Percentiles rank a stretch among this genome's conserved stretches.
phyloP scores from a whole-genome alignment of 2,797 vertebrate genomes.

The Eulemur coronatus region DNA sequence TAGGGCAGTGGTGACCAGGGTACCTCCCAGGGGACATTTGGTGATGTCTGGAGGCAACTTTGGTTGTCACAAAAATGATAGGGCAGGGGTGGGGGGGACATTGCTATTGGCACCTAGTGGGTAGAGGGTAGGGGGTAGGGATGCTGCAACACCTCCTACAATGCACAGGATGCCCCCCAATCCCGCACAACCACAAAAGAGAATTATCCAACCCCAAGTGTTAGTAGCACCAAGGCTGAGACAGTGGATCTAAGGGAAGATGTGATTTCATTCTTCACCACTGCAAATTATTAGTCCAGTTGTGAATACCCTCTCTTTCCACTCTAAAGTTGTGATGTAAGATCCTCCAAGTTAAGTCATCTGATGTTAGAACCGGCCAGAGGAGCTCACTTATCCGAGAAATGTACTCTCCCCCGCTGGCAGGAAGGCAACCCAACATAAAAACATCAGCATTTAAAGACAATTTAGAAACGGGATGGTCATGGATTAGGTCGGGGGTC shows the following conservation, averaged over 20 bases:
- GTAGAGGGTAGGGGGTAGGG: too few relatives aligned
- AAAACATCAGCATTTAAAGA: neutral
- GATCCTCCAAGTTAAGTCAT: neutral
- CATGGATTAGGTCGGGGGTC: neutral
- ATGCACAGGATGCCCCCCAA: too few relatives aligned
- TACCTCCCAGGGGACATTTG: neutral
- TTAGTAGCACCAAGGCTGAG: accelerated
- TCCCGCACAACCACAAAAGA: too few relatives aligned
- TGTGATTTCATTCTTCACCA: neutral
- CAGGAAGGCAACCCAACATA: neutral
- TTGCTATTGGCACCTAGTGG: neutral
- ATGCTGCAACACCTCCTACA: accelerated
- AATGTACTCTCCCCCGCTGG: neutral
- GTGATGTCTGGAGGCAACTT: neutral
- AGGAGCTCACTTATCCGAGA: neutral
- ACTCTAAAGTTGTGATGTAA: neutral
- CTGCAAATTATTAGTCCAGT: neutral
- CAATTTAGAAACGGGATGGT: neutral
- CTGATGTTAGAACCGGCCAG: neutral
- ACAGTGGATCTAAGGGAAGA: neutral
- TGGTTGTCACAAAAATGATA: neutral
- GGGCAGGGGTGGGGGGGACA: accelerated
- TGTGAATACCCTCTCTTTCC: neutral
- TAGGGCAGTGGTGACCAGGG: accelerated
- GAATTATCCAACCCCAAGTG: neutral